These are phyloP conservation scores for Anguilla rostrata DNA, from an alignment of 2,113 vertebrate genomes.

Conservation along the genomic window DNA sequence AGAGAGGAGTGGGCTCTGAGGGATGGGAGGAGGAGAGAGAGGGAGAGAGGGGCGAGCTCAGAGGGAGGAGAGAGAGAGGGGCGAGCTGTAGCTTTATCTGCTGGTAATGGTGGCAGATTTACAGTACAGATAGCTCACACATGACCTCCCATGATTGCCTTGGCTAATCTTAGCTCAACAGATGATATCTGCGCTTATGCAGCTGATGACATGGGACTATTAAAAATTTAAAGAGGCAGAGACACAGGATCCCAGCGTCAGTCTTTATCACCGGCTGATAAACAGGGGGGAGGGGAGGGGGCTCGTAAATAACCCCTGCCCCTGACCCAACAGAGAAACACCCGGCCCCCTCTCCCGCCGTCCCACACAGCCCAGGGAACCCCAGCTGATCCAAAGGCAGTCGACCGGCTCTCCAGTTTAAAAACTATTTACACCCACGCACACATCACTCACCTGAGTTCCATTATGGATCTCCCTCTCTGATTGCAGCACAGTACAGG, in stretches of 20 bases:
- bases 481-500: too few relatives aligned
- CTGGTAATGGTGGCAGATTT: conserved; percentile 32
- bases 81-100: conserved; percentile 25
- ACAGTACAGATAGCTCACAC: conserved; percentile 29
- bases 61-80: background rate
- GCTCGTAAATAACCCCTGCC: too few relatives aligned
- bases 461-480: background rate
- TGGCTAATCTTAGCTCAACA: conserved; percentile 34
- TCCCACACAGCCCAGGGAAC: too few relatives aligned
- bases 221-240: conserved; percentile 33
- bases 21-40: conserved; percentile 11
- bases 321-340: background rate
- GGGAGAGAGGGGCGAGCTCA: conserved; percentile 35
- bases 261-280: background rate
- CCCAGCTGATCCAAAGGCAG: background rate
- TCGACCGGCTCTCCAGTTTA: background rate
- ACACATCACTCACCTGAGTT: background rate
- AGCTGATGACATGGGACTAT: conserved; percentile 30
- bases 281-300: too few relatives aligned
- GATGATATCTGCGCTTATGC: conserved; percentile 36
- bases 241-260: background rate
- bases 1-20: too few relatives aligned
- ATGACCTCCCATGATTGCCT: conserved; percentile 27
- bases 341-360: too few relatives aligned
- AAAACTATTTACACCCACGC: background rate